Evolutionary conservation across 53 echinoderm and acorn worm species (phyloP), one percentile per base, ranked within the genome.

Genomic region (Crossaster papposus): DNA sequence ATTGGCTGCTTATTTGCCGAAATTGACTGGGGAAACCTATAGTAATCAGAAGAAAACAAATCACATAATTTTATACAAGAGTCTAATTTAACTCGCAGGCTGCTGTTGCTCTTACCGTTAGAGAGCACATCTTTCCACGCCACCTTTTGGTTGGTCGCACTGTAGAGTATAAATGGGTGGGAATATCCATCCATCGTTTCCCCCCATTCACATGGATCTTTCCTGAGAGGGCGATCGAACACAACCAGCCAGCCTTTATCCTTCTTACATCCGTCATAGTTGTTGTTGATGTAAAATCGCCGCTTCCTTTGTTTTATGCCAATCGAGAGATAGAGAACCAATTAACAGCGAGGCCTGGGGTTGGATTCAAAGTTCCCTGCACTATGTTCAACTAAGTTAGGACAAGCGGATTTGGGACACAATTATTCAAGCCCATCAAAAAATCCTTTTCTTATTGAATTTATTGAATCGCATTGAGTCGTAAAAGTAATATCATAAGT

Each of bases 241-340:
- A 77, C 77, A 37, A 77, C 13, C 37, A 77, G 38, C 77, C 77
- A 77, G 13, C 77, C 77, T 14, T 8, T 7, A n/a, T 77, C 77
- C 8, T 0, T 0, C 0, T 0, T 17, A 77, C 77, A 77, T 36
- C 38, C 77, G 6, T 18, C 77, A 36, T 38, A 77, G 36, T 35
- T 2, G 13, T 77, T 2, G 22, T 77, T 37, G 77, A 77, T 36
- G 15, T 2, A 77, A n/a, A 77, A 77, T 18, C 38, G 77, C 34
- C 77, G 36, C 2, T 77, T 22, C 15, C 77, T 77, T 3, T 77
- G 17, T 77, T 38, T 77, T 77, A 44, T 44, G 44, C 0, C 44
- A 44, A 44, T 44, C 44, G 22, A 17, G n/a, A 37, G 36, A 37
- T 15, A 77, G 30, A 71, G 29, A 71, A 71, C 29, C 5, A 31